Base-by-base conservation (phyloP, 2,113 vertebrate genomes). In the Leucopsar rothschildi region DNA sequence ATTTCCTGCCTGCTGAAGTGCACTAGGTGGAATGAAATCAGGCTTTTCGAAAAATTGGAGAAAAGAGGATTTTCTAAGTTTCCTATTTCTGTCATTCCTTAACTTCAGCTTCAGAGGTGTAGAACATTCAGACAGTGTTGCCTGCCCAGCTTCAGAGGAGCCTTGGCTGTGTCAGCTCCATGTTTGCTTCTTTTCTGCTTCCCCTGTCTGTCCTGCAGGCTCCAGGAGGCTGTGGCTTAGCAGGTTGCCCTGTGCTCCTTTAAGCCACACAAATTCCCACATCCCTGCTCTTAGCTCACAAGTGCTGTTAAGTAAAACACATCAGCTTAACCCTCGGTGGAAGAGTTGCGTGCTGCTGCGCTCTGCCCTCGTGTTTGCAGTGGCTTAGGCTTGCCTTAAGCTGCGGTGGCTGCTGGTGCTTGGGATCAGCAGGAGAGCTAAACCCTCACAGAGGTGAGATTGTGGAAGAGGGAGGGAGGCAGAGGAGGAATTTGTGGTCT, bases 281-380 rank as follows among this genome's bases (percentile, higher is more conserved):
- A 7, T 83, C 56, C 47, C 59, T 81, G 92, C 82, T 94, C 88
- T 83, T 55, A 70, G 77, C 87, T 89, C 81, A 11, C 60, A 47
- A 86, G 84, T 89, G 84, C 53, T 91, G 87, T 93, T 88, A 95
- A 94, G 76, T 90, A 90, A 92, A 96, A 88, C 4, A 4, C 68
- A 78, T 83, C 71, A 39, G 95, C 90, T 96, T 94, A 92, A 69
- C 94, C 64, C 94, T 47, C 0, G 1, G 79, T 77, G 88, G 69
- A 86, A 37, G 63, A 76, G 68, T 71, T 86, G 55, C 1, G 4
- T 39, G 84, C 73, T 31, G 60, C 15, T 44, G 73, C 1, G 45
- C 82, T 76, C 63, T 93, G 53, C 82, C 63, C 71, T 79, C 2
- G 0, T 42, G 82, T 88, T 77, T 59, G 86, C 42, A 1, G 76